phyloP scores from a whole-genome alignment of 2,888 invertebrate species.

The Ellobium chinense region DNA sequence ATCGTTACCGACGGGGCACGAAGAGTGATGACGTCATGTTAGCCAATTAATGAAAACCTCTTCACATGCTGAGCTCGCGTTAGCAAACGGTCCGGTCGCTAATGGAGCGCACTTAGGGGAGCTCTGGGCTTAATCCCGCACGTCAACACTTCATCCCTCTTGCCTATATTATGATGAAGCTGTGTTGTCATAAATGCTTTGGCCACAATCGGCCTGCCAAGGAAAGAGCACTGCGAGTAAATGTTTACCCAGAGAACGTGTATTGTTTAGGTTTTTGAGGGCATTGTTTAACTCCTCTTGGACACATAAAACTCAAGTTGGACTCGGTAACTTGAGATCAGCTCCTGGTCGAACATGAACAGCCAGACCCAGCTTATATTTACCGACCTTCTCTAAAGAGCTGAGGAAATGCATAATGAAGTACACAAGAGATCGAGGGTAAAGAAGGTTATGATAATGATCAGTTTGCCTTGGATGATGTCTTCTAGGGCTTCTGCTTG shows the following conservation, averaged over 20 bases:
- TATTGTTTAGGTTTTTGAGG: not conserved
- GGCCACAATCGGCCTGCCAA: not conserved
- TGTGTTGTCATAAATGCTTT: not conserved
- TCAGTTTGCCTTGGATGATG: too few relatives aligned
- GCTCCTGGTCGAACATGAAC: not conserved
- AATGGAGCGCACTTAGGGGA: conserved; percentile 1
- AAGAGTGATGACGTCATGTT: not conserved
- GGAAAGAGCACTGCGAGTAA: not conserved
- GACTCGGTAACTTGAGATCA: not conserved
- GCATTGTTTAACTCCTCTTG: not conserved
- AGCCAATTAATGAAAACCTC: not conserved
- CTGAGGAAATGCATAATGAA: too few relatives aligned
- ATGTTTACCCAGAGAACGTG: not conserved
- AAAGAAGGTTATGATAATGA: too few relatives aligned
- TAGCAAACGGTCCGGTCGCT: not conserved
- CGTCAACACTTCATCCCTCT: not conserved
- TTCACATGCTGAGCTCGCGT: not conserved
- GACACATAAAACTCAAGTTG: not conserved
- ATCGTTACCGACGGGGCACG: too few relatives aligned
- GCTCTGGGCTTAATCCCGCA: conserved; percentile 2
- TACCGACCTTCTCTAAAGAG: too few relatives aligned
- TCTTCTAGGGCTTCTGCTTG: too few relatives aligned
- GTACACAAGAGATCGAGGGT: too few relatives aligned
- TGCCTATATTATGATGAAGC: not conserved
- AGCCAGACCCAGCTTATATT: not conserved